Evolutionary conservation across 2,888 invertebrate species (phyloP).

Genomic region (Ochropacha duplaris): DNA sequence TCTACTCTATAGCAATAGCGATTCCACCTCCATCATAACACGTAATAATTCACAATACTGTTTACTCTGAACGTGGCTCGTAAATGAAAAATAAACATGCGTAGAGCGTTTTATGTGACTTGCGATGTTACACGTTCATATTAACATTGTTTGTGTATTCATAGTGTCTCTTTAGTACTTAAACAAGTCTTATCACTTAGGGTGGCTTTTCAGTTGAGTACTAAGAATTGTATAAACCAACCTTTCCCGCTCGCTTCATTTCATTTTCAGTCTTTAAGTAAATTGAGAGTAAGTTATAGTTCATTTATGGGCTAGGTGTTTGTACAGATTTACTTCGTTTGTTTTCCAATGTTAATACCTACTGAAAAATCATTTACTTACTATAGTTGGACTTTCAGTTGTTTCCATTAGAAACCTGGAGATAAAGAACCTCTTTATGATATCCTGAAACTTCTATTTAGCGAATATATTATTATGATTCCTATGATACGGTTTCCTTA

Average conservation of each 20-base stretch:
- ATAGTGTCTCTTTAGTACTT: constrained; percentile 26
- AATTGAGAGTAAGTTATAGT: background rate
- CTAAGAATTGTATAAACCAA: background rate
- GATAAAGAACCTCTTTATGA: too few species aligned
- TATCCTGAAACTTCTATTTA: constrained; percentile 11
- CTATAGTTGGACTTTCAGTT: too few species aligned
- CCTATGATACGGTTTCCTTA: constrained; percentile 4
- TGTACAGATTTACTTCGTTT: background rate
- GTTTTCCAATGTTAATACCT: background rate
- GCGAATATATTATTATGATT: constrained; percentile 2
- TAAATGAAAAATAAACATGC: constrained; percentile 82
- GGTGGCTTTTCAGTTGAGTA: background rate
- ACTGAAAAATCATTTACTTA: too few species aligned
- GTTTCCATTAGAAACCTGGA: too few species aligned
- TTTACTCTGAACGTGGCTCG: constrained; percentile 55
- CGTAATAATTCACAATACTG: constrained; percentile 44
- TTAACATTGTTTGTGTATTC: constrained; percentile 65
- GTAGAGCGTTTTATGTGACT: constrained; percentile 62
- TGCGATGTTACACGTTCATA: constrained; percentile 64
- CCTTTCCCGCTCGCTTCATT: background rate
- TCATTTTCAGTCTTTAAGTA: background rate
- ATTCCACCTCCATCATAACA: constrained; percentile 37
- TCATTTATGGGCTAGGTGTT: background rate
- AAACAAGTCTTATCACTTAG: constrained; percentile 1
- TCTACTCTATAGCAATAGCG: constrained; percentile 28